Evolutionary conservation across 2,797 vertebrate species (phyloP), one percentile per base, ranked within the genome.

Genomic region (Coilia nasus): DNA sequence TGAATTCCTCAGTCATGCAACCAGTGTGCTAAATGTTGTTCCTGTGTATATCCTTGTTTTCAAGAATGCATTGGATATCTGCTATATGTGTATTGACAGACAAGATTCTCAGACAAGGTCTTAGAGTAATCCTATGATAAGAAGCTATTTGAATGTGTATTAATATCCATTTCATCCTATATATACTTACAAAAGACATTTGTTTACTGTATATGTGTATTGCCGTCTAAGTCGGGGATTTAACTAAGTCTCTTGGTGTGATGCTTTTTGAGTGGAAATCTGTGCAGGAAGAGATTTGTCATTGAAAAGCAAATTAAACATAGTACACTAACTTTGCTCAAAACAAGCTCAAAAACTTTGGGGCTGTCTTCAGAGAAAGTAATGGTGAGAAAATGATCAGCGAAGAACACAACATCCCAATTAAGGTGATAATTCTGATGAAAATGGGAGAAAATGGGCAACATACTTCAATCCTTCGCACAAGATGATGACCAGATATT

Each of bases 401-500:
- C 15, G 28, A 35, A 17, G 28, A 19, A 28, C 12, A 31, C 25
- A 78, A 78, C 71, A 78, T 78, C 31, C 41, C 7, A 44, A 78
- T 78, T 78, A 78, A 44, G 1, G 35, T 44, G 41, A 78, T 78
- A 78, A 78, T 78, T 41, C 17, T 44, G 71, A 78, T 10, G 71
- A 44, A 44, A 44, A 78, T 44, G 71, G 19, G 71, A 41, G 71
- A 44, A 78, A 78, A 78, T 78, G 71, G 71, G 6, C 71, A 78
- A 21, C 71, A 44, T 78, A 44, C 71, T 78, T 78, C 71, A 78
- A 78, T 19, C 35, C n/a, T 25, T 17, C 71, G 9, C 71, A 78
- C 41, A 78, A 78, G 71, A 78, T 41, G 71, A 78, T 78, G 71
- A 44, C 35, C 71, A 78, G 71, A 78, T 78, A 78, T 78, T 78